Conservation (phyloP, 2,797 vertebrate genomes). For the Pseudochirops corinnae region DNA sequence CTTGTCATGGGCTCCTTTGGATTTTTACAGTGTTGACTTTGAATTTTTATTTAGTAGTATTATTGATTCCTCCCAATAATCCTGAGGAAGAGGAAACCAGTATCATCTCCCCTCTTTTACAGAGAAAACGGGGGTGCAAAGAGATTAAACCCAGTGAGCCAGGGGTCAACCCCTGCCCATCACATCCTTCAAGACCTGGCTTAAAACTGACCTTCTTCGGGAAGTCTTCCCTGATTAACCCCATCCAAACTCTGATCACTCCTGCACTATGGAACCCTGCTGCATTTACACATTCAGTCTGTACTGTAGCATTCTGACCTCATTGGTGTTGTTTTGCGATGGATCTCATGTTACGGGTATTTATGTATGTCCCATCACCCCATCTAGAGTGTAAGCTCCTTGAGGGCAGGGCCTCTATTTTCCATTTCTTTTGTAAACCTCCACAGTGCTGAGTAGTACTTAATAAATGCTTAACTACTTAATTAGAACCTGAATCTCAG, state of each 20-base stretch:
- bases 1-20: neutral
- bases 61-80: neutral
- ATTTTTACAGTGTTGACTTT: neutral
- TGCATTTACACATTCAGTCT: neutral
- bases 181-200: constrained; percentile 39
- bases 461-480: constrained; percentile 4
- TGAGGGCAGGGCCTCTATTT: neutral
- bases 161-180: constrained; percentile 33
- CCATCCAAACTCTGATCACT: neutral
- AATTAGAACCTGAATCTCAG: neutral
- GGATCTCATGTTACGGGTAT: neutral
- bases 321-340: neutral
- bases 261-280: neutral
- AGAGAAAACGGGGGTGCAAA: constrained; percentile 57
- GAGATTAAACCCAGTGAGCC: constrained; percentile 52
- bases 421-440: neutral
- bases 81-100: constrained; percentile 11
- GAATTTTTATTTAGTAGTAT: neutral
- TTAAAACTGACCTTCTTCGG: neutral
- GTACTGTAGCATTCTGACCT: neutral
- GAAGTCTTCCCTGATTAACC: constrained; percentile 17
- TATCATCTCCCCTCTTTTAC: constrained; percentile 37
- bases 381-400: constrained; percentile 27
- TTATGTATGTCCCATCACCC: neutral
- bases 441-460: neutral